Conservation (phyloP, 2,888 invertebrate genomes). For the Cryptus armator region DNA sequence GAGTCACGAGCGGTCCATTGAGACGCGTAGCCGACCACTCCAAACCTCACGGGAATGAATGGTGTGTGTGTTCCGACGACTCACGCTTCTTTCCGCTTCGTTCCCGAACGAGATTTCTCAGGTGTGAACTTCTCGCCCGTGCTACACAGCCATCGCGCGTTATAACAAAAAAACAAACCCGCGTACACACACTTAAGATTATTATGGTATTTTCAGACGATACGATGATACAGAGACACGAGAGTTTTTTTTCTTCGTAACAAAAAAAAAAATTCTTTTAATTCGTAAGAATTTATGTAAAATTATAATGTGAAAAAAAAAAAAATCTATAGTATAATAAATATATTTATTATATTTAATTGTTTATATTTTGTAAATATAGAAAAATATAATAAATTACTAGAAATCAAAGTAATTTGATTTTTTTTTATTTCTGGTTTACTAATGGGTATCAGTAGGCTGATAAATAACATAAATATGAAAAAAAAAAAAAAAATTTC, state of each 20-base stretch:
- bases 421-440: no score
- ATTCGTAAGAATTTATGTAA: neutral
- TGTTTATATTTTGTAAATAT: neutral
- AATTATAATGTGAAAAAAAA: neutral
- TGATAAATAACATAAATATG: no score
- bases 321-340: neutral
- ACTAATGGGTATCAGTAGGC: no score
- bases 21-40: constrained; percentile 19
- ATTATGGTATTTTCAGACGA: neutral
- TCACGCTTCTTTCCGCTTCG: constrained; percentile 16
- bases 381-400: no score
- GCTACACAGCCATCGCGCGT: neutral
- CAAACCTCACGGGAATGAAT: constrained; percentile 25
- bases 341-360: neutral
- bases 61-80: constrained; percentile 22
- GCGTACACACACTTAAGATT: constrained; percentile 13
- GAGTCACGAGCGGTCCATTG: constrained; percentile 42
- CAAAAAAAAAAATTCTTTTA: neutral
- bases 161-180: neutral
- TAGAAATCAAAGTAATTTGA: no score
- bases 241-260: neutral
- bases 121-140: neutral
- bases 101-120: constrained; percentile 31
- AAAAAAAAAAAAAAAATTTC: no score
- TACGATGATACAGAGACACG: constrained; percentile 2